A percentile compares a stretch with the other conserved stretches of the same genome.
These are phyloP conservation scores for Cyrtonyx montezumae DNA, from an alignment of 2,113 vertebrate species.

Conservation along the genomic window DNA sequence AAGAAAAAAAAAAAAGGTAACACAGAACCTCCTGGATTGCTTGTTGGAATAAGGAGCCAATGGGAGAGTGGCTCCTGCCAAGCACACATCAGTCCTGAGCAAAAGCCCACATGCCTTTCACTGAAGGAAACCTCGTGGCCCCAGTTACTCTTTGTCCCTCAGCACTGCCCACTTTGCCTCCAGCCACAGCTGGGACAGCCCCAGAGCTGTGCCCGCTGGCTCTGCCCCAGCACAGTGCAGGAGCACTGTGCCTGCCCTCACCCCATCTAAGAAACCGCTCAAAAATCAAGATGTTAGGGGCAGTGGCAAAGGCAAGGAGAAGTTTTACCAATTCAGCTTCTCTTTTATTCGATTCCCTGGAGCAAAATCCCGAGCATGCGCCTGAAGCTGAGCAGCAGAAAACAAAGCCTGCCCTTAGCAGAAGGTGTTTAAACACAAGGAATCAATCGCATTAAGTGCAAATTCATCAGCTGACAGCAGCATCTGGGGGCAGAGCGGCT, in stretches of 20 bases:
- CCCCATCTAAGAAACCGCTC: neutral
- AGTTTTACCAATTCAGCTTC: neutral
- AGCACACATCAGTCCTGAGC: accelerated
- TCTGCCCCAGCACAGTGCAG: neutral
- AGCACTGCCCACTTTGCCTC: neutral
- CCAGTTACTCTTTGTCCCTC: neutral
- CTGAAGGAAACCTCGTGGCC: neutral
- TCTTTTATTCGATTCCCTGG: neutral
- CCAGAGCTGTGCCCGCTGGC: neutral
- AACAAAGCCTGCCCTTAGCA: neutral
- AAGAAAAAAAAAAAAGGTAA: neutral
- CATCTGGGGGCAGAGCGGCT: neutral
- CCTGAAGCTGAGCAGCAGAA: neutral
- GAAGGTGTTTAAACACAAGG: slow-evolving; percentile 30
- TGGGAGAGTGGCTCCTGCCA: neutral
- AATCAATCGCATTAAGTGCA: slow-evolving; percentile 30
- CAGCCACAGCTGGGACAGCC: neutral
- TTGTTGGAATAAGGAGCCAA: neutral
- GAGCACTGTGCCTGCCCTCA: neutral
- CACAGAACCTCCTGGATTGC: neutral
- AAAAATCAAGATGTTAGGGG: neutral
- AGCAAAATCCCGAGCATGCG: neutral
- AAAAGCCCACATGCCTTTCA: neutral
- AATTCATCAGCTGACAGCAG: neutral
- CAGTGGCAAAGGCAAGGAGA: neutral